These are phyloP conservation scores for Octodon degus DNA, from an alignment of 2,113 vertebrate species.

Conservation along the genomic window DNA sequence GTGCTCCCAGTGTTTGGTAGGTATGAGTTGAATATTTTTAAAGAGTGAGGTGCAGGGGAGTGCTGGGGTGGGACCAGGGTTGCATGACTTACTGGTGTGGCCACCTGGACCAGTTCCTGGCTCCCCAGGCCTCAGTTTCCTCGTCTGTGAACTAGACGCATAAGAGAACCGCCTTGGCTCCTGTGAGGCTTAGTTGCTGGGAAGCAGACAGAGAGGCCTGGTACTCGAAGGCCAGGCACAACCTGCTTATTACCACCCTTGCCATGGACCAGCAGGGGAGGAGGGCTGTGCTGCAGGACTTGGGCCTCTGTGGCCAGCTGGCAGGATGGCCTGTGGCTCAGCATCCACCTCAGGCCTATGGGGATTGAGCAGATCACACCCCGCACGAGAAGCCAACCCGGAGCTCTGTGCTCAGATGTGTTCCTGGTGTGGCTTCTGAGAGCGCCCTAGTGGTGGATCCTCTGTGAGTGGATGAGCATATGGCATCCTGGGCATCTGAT, in stretches of 20 bases:
- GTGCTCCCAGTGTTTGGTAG: rapidly evolving
- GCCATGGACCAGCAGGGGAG: rapidly evolving
- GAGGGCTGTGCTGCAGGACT: not conserved
- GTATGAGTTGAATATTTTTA: not conserved
- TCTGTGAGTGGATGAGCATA: rapidly evolving
- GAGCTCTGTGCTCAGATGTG: not conserved
- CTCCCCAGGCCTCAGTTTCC: not conserved
- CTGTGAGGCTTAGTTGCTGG: rapidly evolving
- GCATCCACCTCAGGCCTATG: not conserved
- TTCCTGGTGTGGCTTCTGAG: rapidly evolving
- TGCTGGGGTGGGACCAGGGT: not conserved
- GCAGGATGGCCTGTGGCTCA: not conserved
- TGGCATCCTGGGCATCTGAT: not conserved
- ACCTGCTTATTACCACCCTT: rapidly evolving
- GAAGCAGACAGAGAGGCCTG: not conserved
- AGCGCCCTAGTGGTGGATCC: rapidly evolving
- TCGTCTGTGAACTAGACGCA: not conserved
- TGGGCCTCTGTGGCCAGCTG: not conserved
- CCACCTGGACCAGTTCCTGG: not conserved
- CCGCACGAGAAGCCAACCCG: rapidly evolving
- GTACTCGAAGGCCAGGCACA: not conserved
- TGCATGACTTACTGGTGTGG: not conserved
- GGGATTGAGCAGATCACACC: not conserved
- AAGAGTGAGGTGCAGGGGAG: not conserved
- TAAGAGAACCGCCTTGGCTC: rapidly evolving